Evolutionary conservation across 2,797 vertebrate species (phyloP), one percentile per base, ranked within the genome.

Genomic region (Acropternis orthonyx): DNA sequence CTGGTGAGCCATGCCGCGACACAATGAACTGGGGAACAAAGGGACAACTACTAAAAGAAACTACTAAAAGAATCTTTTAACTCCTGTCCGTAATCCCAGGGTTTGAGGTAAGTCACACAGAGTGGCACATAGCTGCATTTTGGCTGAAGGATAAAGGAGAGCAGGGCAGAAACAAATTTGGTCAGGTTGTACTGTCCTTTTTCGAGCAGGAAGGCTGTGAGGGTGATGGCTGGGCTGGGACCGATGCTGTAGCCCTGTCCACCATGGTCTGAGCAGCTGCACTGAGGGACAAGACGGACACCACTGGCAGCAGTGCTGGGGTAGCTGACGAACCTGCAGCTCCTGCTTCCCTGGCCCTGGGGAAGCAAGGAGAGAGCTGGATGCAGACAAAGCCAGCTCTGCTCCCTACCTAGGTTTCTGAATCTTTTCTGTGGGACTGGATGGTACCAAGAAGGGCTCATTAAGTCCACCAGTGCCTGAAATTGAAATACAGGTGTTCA

Each of bases 1-100:
- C 93, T 36, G 63, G 78, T 82, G 88, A 85, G 74, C 68, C n/a
- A 11, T 6, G 34, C 67, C 85, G 77, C 44, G 44, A 82, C 82
- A 89, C 49, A 88, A 85, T 78, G 72, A 72, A 13, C 28, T 37
- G 34, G 1, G 48, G 55, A 87, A 88, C 86, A 95, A 95, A 95
- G 67, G 37, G n/a, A 51, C 36, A 55, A 14, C 77, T 78, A 48
- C 73, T 30, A 7, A 73, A 68, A 89, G 63, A 81, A 80, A 27
- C 46, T 61, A 4, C 26, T 54, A n/a, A 85, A 81, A 73, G 27
- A 86, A 86, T 52, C 36, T 59, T 88, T 67, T 69, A 71, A 71
- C 59, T 91, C 55, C 27, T 74, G 67, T 52, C 55, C 16, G 1
- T 73, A 88, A 68, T 76, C 68, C 37, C 56, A 23, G 59, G 23